Percentiles rank a stretch among this genome's conserved stretches.
phyloP scores from a whole-genome alignment of 35 echinoderm and acorn worm species.

The Amphiura filiformis region DNA sequence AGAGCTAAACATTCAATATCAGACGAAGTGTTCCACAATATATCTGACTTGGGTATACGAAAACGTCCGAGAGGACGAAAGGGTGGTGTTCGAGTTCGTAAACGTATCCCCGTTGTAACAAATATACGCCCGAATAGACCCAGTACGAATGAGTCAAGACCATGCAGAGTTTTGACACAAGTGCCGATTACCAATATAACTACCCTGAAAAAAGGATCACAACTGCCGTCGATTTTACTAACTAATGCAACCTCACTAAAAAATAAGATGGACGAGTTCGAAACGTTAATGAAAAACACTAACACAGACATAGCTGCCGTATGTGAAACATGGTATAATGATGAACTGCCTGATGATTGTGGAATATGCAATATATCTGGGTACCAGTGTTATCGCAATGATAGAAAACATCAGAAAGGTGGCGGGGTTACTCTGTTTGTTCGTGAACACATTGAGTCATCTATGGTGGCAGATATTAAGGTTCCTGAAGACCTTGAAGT shows the following conservation, averaged over 20 bases:
- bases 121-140: too few relatives aligned
- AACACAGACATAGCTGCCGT: conserved; percentile 4
- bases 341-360: neutral
- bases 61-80: neutral
- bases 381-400: neutral
- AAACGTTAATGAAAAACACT: neutral
- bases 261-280: conserved; percentile 13
- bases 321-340: conserved; percentile 1
- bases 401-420: neutral
- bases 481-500: neutral
- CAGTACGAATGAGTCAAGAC: neutral
- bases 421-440: neutral
- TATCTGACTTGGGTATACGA: neutral
- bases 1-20: neutral
- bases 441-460: neutral
- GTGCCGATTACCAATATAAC: neutral
- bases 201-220: neutral
- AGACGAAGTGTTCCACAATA: neutral
- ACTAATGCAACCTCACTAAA: conserved; percentile 9
- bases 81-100: neutral
- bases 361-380: neutral
- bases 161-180: neutral
- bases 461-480: neutral
- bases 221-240: neutral
- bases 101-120: neutral